A percentile compares a stretch with the other conserved stretches of the same genome.
These are phyloP conservation scores for Tiphia femorata DNA, from an alignment of 2,888 invertebrate genomes.

Conservation along the genomic window DNA sequence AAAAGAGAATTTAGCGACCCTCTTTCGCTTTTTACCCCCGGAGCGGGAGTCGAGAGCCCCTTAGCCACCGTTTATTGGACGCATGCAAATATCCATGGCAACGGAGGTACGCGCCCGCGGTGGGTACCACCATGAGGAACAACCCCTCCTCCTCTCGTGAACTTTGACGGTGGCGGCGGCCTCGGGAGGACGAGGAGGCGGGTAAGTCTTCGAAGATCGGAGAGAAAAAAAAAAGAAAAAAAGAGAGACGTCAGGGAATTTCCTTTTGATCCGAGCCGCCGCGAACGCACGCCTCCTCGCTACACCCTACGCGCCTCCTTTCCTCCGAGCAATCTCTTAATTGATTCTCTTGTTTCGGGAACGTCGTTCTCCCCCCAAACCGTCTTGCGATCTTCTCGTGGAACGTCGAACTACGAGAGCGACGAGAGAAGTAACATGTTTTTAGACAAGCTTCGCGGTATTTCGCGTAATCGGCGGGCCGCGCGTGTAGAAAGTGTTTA, in stretches of 20 bases:
- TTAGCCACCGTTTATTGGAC: constrained; percentile 69
- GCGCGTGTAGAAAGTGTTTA: constrained; percentile 9
- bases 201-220: neutral
- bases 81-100: constrained; percentile 70
- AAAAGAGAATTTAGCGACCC: constrained; percentile 64
- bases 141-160: constrained; percentile 31
- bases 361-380: no score
- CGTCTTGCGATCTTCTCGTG: no score
- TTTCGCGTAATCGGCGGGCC: neutral
- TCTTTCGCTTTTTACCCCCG: constrained; percentile 65
- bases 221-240: constrained; percentile 2
- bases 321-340: constrained; percentile 41
- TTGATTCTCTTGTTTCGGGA: constrained; percentile 38
- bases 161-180: constrained; percentile 15
- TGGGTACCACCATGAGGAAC: constrained; percentile 40
- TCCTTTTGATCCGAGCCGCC: constrained; percentile 39
- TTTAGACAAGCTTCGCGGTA: no score
- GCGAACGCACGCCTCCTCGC: neutral
- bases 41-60: constrained; percentile 65
- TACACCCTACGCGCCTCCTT: neutral
- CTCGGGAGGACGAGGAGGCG: neutral
- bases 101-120: constrained; percentile 39
- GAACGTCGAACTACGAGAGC: no score
- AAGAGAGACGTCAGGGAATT: constrained; percentile 25
- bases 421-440: no score